These are phyloP conservation scores for Heteropelma amictum DNA, from an alignment of 2,888 invertebrate species.

Conservation along the genomic window DNA sequence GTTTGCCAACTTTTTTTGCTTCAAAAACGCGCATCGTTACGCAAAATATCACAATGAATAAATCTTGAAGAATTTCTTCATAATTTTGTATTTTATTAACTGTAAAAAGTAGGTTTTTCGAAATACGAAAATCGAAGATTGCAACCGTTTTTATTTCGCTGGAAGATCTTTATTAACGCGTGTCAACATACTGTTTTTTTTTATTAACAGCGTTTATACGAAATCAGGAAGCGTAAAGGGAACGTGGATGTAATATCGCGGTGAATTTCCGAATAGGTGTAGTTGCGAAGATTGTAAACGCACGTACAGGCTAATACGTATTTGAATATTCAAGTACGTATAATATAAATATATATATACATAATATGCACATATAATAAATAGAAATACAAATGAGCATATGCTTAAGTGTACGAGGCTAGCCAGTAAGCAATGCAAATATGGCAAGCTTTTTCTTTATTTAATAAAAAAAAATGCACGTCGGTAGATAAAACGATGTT, in stretches of 20 bases:
- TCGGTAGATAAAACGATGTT: constrained; percentile 30
- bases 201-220: constrained; percentile 1
- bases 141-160: too few species aligned
- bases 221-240: constrained; percentile 1
- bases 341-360: too few species aligned
- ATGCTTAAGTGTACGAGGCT: constrained; percentile 1
- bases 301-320: background rate
- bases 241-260: constrained; percentile 43
- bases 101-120: too few species aligned
- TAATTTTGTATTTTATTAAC: too few species aligned
- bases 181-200: too few species aligned
- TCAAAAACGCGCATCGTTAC: too few species aligned
- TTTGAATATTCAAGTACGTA: background rate
- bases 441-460: constrained; percentile 36
- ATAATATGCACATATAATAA: too few species aligned
- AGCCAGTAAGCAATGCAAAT: constrained; percentile 35
- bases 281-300: constrained; percentile 31
- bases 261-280: constrained; percentile 43
- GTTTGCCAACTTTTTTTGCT: too few species aligned
- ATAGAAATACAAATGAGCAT: background rate
- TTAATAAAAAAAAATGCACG: background rate
- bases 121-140: too few species aligned
- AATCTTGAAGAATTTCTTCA: too few species aligned
- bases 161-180: too few species aligned
- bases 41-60: too few species aligned